A percentile compares a stretch with the other conserved stretches of the same genome.
Evolutionary conservation across 2,113 vertebrate species (phyloP).

Genomic region (Podiceps cristatus): DNA sequence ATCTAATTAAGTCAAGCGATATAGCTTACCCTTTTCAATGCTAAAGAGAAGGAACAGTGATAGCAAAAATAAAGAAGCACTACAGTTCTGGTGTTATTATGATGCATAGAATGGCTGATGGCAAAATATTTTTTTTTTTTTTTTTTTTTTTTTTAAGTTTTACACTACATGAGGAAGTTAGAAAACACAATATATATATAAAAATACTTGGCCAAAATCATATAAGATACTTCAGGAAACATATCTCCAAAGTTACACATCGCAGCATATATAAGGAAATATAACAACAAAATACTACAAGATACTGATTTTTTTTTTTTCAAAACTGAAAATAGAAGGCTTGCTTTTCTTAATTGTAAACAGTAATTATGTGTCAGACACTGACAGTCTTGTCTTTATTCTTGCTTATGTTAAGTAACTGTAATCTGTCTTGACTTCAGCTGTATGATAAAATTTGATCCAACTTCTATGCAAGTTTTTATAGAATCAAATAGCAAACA

Average conservation of each 20-base stretch:
- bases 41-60: neutral
- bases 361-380: neutral
- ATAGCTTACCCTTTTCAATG: neutral
- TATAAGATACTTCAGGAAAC: neutral
- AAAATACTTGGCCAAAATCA: neutral
- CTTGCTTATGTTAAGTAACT: neutral
- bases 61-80: neutral
- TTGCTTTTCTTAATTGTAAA: neutral
- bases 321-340: neutral
- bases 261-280: neutral
- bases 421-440: neutral
- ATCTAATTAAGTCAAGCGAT: neutral
- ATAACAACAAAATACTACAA: neutral
- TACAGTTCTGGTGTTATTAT: neutral
- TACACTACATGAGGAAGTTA: neutral
- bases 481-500: neutral
- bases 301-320: neutral
- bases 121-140: neutral
- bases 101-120: neutral
- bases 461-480: neutral
- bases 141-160: neutral
- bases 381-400: neutral
- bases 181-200: neutral
- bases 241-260: neutral
- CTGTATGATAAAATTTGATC: neutral